Evolutionary conservation across 2,888 invertebrate species (phyloP).

Genomic region (Elmis aenea): DNA sequence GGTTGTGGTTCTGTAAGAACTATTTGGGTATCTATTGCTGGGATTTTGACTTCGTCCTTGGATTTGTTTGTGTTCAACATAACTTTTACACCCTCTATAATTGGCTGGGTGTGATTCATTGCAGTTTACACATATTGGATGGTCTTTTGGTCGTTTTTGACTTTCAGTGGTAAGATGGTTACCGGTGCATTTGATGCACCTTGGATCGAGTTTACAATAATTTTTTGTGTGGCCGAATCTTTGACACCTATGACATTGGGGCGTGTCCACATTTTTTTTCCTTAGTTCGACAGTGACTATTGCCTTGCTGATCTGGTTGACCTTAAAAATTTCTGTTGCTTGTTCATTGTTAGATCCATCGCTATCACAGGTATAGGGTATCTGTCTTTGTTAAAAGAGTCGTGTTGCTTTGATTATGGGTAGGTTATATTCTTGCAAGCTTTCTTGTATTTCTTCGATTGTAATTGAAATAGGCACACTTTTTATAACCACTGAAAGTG

Average conservation of each 20-base stretch:
- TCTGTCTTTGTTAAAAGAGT: too few species aligned
- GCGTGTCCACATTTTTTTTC: background rate
- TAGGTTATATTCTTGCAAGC: too few species aligned
- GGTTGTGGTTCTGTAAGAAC: constrained; percentile 2
- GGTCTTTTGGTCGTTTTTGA: constrained; percentile 1
- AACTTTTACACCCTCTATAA: constrained; percentile 2
- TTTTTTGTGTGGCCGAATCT: constrained; percentile 9
- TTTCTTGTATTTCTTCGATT: too few species aligned
- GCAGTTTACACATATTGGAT: constrained; percentile 5
- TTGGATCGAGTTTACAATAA: too few species aligned
- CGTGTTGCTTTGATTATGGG: too few species aligned
- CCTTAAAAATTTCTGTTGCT: constrained; percentile 1
- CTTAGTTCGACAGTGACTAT: background rate
- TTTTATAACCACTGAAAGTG: too few species aligned
- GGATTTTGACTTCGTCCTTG: constrained; percentile 1
- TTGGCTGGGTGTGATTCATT: constrained; percentile 6
- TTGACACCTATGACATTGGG: constrained; percentile 5
- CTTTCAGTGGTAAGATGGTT: constrained; percentile 2
- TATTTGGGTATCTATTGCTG: too few species aligned
- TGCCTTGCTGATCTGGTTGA: background rate
- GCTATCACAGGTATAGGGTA: too few species aligned
- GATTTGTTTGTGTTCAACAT: constrained; percentile 1
- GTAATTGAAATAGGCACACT: too few species aligned
- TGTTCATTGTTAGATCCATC: too few species aligned
- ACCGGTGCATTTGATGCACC: constrained; percentile 4